These are phyloP conservation scores for Ariolimax columbianus DNA, from an alignment of 2,888 invertebrate species.

Conservation along the genomic window DNA sequence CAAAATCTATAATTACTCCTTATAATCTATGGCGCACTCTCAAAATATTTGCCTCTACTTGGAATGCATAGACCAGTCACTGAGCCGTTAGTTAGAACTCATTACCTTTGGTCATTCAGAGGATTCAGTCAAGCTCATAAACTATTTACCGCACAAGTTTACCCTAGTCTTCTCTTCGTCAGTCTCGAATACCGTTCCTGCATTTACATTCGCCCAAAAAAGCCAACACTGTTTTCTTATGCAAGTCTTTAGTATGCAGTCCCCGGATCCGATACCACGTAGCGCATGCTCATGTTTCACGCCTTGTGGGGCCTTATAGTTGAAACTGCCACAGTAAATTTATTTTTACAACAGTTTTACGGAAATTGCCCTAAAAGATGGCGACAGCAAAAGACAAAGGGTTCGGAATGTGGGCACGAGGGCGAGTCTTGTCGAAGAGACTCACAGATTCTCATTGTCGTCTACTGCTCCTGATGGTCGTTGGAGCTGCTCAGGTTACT, in stretches of 20 bases:
- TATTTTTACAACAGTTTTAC: conserved; percentile 13
- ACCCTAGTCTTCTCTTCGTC: no score
- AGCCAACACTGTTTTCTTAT: neutral
- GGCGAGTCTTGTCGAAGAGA: neutral
- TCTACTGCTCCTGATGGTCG: conserved; percentile 15
- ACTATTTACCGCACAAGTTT: no score
- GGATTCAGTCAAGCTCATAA: no score
- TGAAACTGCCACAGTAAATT: conserved; percentile 32
- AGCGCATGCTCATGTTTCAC: neutral
- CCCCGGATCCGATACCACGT: neutral
- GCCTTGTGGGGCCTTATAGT: no score
- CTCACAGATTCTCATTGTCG: conserved; percentile 21
- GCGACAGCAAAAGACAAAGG: conserved; percentile 32
- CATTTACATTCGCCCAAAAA: no score
- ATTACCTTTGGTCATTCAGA: no score
- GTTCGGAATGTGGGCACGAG: neutral
- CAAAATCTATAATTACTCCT: no score
- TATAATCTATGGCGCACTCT: no score
- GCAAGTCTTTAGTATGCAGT: neutral
- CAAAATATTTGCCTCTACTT: no score
- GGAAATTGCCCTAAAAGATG: conserved; percentile 25
- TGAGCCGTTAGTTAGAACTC: no score
- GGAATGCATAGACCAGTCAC: no score
- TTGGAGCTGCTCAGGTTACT: conserved; percentile 15
- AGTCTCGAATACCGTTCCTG: no score